Conservation (phyloP, 92 coral and sea anemone genomes). For the Blastomussa wellsi region DNA sequence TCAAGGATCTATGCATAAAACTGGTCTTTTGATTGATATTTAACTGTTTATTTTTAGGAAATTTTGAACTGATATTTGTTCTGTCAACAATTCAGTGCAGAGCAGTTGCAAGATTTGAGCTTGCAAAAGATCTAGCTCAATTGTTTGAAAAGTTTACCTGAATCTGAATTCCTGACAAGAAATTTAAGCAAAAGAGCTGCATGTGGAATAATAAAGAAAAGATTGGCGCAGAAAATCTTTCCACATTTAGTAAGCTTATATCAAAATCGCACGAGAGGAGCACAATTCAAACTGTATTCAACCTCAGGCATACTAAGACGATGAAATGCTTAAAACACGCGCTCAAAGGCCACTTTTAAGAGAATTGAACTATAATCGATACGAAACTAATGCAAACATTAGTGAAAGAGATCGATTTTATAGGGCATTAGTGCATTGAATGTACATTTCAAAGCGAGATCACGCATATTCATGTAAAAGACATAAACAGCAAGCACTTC, state of each 20-base stretch:
- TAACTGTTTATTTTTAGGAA: neutral
- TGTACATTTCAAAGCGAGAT: constrained; percentile 26
- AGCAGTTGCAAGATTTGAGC: neutral
- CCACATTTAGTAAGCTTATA: neutral
- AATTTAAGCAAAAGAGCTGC: neutral
- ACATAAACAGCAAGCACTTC: neutral
- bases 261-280: neutral
- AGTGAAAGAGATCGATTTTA: neutral
- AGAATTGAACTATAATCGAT: neutral
- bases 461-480: constrained; percentile 23
- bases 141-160: neutral
- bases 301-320: neutral
- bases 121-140: neutral
- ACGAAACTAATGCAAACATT: neutral
- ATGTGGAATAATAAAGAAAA: neutral
- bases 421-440: neutral
- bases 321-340: neutral
- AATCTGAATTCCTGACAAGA: neutral
- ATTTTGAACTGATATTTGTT: neutral
- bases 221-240: neutral
- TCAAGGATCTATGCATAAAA: neutral
- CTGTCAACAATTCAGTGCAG: neutral
- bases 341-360: neutral
- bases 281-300: neutral
- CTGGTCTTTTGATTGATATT: neutral